Evolutionary conservation across 2,888 invertebrate genomes (phyloP), one percentile per base, ranked within the genome.

Genomic region (Polyommatus icarus): DNA sequence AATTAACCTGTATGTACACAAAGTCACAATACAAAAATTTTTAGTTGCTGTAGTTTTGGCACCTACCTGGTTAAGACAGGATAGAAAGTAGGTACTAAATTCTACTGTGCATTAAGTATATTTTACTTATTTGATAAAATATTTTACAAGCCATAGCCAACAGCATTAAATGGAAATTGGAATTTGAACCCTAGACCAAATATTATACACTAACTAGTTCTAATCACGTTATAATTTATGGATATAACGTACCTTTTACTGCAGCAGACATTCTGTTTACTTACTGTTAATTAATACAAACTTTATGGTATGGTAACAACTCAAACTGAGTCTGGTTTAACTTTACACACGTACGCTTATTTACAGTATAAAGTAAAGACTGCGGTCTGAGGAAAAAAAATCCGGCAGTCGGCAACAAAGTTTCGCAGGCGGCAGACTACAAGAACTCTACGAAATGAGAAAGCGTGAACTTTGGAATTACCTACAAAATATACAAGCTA

Each of bases 211-310:
- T 75, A 8, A 59, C 71, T 76, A 76, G 10, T 71, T 36, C 29
- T 8, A 40, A 40, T 8, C 36, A 40, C 59, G 40, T 32, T 71
- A 1, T 46, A 59, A n/a, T 32, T 36, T 77, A 20, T 50, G 72
- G 67, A 61, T 59, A 71, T n/a, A 76, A 82, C 85, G 81, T 83
- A 92, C 94, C 94, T 89, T 94, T 94, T 78, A 89, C 89, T 81
- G 93, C 88, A 77, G 85, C 89, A 77, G 94, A 90, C 94, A 94
- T 94, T n/a, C 77, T 76, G 46, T 32, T 78, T 67, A 57, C 7
- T 54, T 24, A 36, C 24, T 76, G n/a, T 54, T 36, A 71, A 40
- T 75, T 32, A 32, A 32, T 32, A 24, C 24, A 77, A 29, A 36
- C 40, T 76, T 76, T 76, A 78, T 59, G 78, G n/a, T 78, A 57